phyloP scores from a whole-genome alignment of 2,888 invertebrate genomes.

The Petrolisthes cinctipes region DNA sequence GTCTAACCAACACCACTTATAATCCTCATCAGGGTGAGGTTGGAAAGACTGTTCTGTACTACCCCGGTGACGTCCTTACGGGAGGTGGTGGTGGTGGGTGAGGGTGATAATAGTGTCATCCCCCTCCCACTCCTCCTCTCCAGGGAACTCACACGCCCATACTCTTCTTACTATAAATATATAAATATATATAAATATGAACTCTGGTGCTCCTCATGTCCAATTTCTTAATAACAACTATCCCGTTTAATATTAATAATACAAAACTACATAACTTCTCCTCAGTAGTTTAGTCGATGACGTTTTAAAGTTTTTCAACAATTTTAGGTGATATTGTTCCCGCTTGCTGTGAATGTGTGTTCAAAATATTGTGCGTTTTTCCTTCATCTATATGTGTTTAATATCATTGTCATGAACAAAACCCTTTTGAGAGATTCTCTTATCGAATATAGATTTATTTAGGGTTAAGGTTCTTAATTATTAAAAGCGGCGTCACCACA shows the following conservation, averaged over 20 bases:
- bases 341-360: constrained; percentile 60
- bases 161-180: neutral
- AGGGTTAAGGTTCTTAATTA: constrained; percentile 32
- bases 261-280: constrained; percentile 42
- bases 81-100: neutral
- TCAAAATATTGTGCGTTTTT: constrained; percentile 55
- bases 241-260: constrained; percentile 41
- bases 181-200: constrained; percentile 32
- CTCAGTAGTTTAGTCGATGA: constrained; percentile 52
- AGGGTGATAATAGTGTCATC: no score
- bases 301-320: constrained; percentile 41
- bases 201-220: constrained; percentile 58
- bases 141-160: neutral
- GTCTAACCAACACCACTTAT: no score
- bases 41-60: no score
- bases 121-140: neutral
- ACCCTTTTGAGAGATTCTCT: constrained; percentile 49
- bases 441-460: constrained; percentile 45
- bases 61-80: no score
- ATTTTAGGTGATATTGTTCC: constrained; percentile 50
- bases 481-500: neutral
- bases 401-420: constrained; percentile 45
- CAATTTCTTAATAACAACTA: constrained; percentile 51
- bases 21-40: no score
- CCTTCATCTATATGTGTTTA: constrained; percentile 56